Conservation (phyloP, 2,797 vertebrate species). For the Margarornis squamiger region DNA sequence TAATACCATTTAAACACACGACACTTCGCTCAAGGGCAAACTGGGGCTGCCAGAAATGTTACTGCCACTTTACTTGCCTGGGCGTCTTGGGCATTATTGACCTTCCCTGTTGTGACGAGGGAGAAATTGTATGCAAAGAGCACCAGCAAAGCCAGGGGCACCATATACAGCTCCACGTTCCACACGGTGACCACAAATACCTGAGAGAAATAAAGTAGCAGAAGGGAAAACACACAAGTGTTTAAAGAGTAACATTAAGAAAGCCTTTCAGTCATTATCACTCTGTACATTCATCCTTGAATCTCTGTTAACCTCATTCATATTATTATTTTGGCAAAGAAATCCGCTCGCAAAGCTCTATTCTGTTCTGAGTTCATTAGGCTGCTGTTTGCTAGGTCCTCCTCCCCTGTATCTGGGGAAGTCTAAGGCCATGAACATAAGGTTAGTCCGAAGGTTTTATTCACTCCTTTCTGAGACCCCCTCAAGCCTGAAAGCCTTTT, state of each 20-base stretch:
- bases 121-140: conserved; percentile 92
- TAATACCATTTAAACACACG: background rate
- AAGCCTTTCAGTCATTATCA: background rate
- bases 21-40: background rate
- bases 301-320: background rate
- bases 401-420: background rate
- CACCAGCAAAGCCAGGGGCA: conserved; percentile 90
- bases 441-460: background rate
- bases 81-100: conserved; percentile 82
- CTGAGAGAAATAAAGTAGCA: conserved; percentile 74
- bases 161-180: conserved; percentile 94
- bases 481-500: background rate
- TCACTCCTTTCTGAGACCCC: background rate
- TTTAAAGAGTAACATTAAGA: background rate
- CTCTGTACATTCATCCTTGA: background rate
- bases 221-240: background rate
- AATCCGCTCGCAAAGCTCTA: background rate
- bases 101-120: conserved; percentile 79
- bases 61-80: conserved; percentile 81
- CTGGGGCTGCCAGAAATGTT: background rate
- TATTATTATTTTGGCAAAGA: background rate
- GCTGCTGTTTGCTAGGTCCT: background rate
- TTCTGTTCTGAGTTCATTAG: background rate
- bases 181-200: conserved; percentile 91
- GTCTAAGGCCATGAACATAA: background rate